phyloP scores from a whole-genome alignment of 2,797 vertebrate genomes.

The Halcyon chelicuti region DNA sequence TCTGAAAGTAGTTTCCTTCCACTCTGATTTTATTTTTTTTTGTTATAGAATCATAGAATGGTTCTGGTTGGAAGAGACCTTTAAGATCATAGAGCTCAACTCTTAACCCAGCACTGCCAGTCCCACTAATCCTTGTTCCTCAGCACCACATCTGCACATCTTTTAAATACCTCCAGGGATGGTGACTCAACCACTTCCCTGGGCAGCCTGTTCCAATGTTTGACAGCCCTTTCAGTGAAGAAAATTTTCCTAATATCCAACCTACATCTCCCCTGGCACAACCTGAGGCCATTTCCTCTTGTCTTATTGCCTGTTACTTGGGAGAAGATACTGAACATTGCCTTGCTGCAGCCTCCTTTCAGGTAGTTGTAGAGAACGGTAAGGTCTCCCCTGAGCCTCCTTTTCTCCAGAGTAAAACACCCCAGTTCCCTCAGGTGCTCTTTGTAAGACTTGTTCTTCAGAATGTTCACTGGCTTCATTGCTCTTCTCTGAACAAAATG shows the following conservation, averaged over 20 bases:
- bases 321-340: neutral
- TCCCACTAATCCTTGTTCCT: neutral
- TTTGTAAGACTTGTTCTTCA: neutral
- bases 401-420: neutral
- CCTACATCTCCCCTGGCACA: neutral
- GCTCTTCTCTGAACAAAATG: neutral
- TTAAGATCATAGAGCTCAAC: neutral
- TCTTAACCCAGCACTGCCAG: neutral
- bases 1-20: neutral
- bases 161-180: neutral
- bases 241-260: neutral
- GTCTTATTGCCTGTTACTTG: neutral
- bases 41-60: neutral
- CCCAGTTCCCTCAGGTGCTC: neutral
- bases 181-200: neutral
- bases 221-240: neutral
- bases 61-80: neutral
- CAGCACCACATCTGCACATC: neutral
- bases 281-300: neutral
- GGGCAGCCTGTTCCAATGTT: neutral
- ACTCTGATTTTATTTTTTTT: neutral
- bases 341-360: neutral
- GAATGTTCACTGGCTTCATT: neutral
- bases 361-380: neutral
- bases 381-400: neutral